These are phyloP conservation scores for Prunella strophiata DNA, from an alignment of 2,797 vertebrate species.

Conservation along the genomic window DNA sequence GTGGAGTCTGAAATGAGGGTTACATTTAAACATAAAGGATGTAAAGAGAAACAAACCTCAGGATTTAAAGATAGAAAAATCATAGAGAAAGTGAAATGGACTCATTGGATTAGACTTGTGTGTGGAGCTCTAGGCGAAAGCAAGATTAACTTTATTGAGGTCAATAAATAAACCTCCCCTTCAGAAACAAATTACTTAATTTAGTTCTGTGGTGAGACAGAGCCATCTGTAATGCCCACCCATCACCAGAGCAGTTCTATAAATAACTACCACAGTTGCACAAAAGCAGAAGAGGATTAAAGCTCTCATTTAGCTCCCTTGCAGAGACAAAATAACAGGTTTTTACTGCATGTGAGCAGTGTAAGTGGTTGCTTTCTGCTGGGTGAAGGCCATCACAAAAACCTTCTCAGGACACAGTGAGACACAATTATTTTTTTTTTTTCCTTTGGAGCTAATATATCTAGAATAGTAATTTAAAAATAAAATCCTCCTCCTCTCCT, in stretches of 20 bases:
- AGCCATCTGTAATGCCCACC: conserved; percentile 60
- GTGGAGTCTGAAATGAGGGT: background rate
- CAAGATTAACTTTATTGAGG: conserved; percentile 63
- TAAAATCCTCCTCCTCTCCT: background rate
- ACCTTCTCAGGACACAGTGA: background rate
- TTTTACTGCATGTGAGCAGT: background rate
- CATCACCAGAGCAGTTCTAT: conserved; percentile 24
- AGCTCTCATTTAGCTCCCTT: conserved; percentile 12
- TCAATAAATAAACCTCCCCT: conserved; percentile 46
- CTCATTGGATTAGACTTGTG: background rate
- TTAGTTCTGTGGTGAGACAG: conserved; percentile 54
- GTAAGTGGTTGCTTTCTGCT: background rate
- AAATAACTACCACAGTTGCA: conserved; percentile 23
- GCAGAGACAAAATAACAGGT: background rate
- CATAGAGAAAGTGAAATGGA: background rate
- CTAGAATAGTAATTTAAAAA: background rate
- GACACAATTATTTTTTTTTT: background rate
- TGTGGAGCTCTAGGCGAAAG: background rate
- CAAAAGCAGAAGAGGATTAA: conserved; percentile 50
- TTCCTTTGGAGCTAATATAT: background rate
- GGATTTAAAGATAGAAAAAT: background rate
- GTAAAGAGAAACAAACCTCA: background rate
- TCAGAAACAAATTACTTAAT: conserved; percentile 63
- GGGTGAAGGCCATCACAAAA: background rate
- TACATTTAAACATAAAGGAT: background rate